Evolutionary conservation across 2,113 vertebrate genomes (phyloP).

Genomic region (Spermophilus dauricus): DNA sequence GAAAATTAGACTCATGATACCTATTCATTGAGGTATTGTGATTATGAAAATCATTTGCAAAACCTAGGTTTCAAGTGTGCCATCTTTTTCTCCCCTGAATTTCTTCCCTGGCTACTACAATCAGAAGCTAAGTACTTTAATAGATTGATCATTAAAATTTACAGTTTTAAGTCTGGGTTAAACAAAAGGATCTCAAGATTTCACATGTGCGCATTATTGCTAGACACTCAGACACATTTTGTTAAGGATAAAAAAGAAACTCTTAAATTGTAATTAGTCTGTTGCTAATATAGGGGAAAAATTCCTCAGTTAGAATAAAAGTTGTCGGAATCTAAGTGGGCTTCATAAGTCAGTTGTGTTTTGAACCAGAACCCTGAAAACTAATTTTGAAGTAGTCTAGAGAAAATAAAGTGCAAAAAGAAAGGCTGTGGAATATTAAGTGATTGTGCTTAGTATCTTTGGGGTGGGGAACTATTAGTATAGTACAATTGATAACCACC

Average conservation of each 20-base stretch:
- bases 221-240: background rate
- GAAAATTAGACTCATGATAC: background rate
- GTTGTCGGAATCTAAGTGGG: background rate
- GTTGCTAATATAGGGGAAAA: background rate
- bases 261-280: background rate
- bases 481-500: background rate
- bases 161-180: background rate
- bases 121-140: background rate
- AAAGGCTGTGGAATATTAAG: background rate
- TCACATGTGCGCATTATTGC: background rate
- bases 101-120: background rate
- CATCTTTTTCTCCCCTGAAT: background rate
- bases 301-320: background rate
- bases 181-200: background rate
- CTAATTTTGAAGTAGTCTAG: background rate
- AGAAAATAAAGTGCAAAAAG: conserved; percentile 5
- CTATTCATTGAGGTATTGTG: background rate
- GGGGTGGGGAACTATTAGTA: background rate
- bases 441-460: background rate
- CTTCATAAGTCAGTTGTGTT: background rate
- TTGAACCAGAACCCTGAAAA: background rate
- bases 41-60: background rate
- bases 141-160: background rate
- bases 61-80: background rate
- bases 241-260: background rate